Percentiles rank a stretch among this genome's conserved stretches.
Conservation (phyloP, 2,888 invertebrate genomes). For the Cantharis rufa region DNA sequence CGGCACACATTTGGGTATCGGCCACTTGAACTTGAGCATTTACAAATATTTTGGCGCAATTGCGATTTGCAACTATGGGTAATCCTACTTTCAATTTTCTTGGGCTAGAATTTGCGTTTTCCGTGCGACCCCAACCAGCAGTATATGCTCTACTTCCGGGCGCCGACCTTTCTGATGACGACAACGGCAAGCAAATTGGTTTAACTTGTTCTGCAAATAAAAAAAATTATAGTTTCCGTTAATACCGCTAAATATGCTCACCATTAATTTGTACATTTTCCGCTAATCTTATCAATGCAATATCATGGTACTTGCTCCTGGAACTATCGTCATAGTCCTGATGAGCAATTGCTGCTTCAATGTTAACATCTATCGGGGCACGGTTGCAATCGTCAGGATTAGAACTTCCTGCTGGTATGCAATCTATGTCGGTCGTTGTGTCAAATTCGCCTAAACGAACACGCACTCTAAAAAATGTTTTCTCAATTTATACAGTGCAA, state of each 20-base stretch:
- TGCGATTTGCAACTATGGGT: neutral
- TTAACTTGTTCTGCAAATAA: neutral
- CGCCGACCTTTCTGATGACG: neutral
- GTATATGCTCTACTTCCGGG: conserved; percentile 31
- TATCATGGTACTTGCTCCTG: conserved; percentile 41
- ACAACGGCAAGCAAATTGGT: neutral
- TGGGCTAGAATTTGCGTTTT: conserved; percentile 18
- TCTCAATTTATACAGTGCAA: too few species aligned
- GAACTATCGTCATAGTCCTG: conserved; percentile 38
- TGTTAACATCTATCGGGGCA: conserved; percentile 40
- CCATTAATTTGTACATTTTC: neutral
- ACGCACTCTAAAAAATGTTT: conserved; percentile 37
- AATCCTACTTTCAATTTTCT: neutral
- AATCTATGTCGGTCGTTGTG: conserved; percentile 52
- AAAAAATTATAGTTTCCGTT: neutral
- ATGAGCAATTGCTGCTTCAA: conserved; percentile 43
- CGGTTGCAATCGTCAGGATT: conserved; percentile 36
- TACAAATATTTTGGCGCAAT: conserved; percentile 45
- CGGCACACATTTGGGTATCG: conserved; percentile 11
- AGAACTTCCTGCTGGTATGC: conserved; percentile 41
- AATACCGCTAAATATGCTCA: neutral
- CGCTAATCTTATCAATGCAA: conserved; percentile 57
- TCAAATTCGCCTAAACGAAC: conserved; percentile 59
- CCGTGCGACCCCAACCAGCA: conserved; percentile 12
- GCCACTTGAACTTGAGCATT: neutral